Percentiles rank a stretch among this genome's conserved stretches.
Evolutionary conservation across 2,797 vertebrate genomes (phyloP).

Genomic region (Cossypha dichroa): DNA sequence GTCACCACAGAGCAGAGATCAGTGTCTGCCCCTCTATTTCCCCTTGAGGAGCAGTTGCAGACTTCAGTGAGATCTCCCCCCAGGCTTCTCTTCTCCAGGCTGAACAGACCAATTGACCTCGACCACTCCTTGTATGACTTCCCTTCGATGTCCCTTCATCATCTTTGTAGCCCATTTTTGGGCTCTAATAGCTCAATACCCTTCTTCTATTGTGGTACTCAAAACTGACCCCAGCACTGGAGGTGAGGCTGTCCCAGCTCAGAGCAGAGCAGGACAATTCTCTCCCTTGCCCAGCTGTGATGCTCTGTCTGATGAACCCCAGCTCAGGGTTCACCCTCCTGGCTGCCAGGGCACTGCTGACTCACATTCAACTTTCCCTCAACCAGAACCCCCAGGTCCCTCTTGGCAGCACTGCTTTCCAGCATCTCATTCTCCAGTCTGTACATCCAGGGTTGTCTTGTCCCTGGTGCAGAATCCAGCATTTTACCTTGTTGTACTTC

Average conservation of each 20-base stretch:
- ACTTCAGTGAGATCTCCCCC: neutral
- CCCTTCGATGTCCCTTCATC: neutral
- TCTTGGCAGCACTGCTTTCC: neutral
- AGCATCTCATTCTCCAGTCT: too few species aligned
- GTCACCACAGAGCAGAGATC: neutral
- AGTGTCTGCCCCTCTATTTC: neutral
- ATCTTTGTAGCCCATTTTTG: neutral
- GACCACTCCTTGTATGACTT: neutral
- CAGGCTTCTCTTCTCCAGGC: too few species aligned
- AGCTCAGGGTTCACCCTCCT: rapidly evolving
- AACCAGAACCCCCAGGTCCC: rapidly evolving
- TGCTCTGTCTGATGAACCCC: neutral
- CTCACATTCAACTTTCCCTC: rapidly evolving
- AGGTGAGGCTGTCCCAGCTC: rapidly evolving
- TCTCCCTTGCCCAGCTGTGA: rapidly evolving
- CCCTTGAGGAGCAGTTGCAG: neutral
- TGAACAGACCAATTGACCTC: neutral
- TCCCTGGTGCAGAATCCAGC: neutral
- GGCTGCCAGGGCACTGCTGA: neutral
- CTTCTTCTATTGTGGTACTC: too few species aligned
- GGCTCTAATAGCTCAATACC: neutral
- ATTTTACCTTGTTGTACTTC: neutral
- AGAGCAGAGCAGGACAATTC: neutral
- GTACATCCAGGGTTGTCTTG: too few species aligned
- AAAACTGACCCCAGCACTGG: rapidly evolving